These are phyloP conservation scores for Aplidium turbinatum DNA, from an alignment of 23 tunicate genomes.

Conservation along the genomic window DNA sequence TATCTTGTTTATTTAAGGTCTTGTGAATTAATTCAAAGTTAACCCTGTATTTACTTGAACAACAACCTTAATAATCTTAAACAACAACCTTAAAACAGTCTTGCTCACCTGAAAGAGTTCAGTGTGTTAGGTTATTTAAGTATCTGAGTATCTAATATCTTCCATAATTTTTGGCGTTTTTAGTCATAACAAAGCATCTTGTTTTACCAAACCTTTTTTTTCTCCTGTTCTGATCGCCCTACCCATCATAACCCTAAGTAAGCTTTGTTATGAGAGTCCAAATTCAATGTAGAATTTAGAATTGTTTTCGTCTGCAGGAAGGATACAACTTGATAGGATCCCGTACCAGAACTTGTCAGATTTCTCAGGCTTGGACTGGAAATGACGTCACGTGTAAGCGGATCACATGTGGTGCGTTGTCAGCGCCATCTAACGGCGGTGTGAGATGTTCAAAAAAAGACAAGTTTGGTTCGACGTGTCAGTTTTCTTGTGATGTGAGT, in stretches of 20 bases:
- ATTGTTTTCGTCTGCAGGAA: slow-evolving; percentile 39
- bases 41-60: no score
- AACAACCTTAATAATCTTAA: no score
- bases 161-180: no score
- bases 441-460: slow-evolving; percentile 51
- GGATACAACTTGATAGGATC: slow-evolving; percentile 61
- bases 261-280: background rate
- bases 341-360: slow-evolving; percentile 52
- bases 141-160: no score
- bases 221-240: background rate
- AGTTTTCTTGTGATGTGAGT: slow-evolving; percentile 74
- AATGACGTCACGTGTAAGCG: slow-evolving; percentile 39
- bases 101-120: background rate
- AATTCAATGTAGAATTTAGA: slow-evolving; percentile 17
- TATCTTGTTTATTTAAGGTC: no score
- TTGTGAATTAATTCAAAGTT: no score
- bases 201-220: no score
- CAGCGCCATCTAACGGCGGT: slow-evolving; percentile 53
- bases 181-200: no score
- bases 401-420: slow-evolving; percentile 61
- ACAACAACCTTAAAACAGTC: no score
- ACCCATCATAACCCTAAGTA: background rate
- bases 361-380: slow-evolving; percentile 66
- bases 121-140: background rate
- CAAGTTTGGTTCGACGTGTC: slow-evolving; percentile 56